Base-by-base conservation (phyloP, 2,888 invertebrate genomes). In the Mylabris sibirica region DNA sequence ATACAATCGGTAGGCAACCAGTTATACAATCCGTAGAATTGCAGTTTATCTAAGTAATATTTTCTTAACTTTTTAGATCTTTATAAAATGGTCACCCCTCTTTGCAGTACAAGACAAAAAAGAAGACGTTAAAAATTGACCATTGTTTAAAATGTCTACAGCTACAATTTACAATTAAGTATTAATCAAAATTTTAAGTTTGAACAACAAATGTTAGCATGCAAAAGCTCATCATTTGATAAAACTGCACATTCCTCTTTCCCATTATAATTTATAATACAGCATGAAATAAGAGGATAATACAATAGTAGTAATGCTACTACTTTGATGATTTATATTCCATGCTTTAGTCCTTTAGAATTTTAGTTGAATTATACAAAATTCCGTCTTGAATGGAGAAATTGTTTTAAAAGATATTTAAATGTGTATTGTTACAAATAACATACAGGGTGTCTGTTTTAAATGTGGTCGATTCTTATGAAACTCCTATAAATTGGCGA, bases 201-300 rank as follows among this genome's bases (percentile, higher is more conserved):
- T 11, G 14, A 41, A 41, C 12, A 14, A 12, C 0, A 12, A 4
- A 41, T 41, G 14, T 14, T 41, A 12, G 12, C 3, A 41, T 41
- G 41, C n/a, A 44, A 17, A n/a, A 44, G n/a, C 41, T 44, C 41
- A 44, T 44, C 41, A 44, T 44, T 44, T 44, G 41, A 44, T 44
- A 44, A n/a, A 44, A 38, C 14, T 38, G 12, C 14, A 14, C 3
- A 38, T 38, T 12, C 12, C 38, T 12, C 38, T 38, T 14, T 38
- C 11, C 38, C 12, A 38, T 38, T 38, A 38, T 38, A n/a, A n/a
- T n/a, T n/a, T n/a, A n/a, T n/a, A n/a, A 38, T 35, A 38, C 4
- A 38, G 11, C 1, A 38, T 11, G 38, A 38, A 38, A 12, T 38
- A 38, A 38, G 11, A 38, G 12, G 11, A 12, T 11, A 30, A 30